phyloP scores from a whole-genome alignment of 1,140 invertebrate genomes.

The Potamilus streckersoni region DNA sequence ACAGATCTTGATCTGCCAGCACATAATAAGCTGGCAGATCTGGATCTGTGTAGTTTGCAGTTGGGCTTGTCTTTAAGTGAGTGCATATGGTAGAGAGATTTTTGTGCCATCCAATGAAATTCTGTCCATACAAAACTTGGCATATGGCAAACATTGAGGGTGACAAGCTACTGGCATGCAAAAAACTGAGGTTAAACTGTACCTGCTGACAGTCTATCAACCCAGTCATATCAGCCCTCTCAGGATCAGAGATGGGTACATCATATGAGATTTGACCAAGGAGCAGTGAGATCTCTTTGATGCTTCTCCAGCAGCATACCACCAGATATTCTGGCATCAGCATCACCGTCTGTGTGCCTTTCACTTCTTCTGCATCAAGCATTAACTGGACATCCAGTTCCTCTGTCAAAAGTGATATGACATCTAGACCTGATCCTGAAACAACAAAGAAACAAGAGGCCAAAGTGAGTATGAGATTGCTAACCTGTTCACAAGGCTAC shows the following conservation, averaged over 20 bases:
- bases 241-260: slow-evolving; percentile 34
- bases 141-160: too few relatives aligned
- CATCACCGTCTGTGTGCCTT: slow-evolving; percentile 53
- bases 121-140: neutral
- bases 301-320: slow-evolving; percentile 89
- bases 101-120: neutral
- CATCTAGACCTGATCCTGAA: slow-evolving; percentile 31
- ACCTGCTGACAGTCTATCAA: slow-evolving; percentile 48
- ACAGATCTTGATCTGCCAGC: too few relatives aligned
- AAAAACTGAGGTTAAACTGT: neutral
- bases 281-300: slow-evolving; percentile 78
- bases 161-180: too few relatives aligned
- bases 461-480: too few relatives aligned
- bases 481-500: too few relatives aligned
- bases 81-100: neutral
- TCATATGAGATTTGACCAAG: slow-evolving; percentile 70
- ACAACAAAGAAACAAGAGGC: neutral
- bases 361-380: slow-evolving; percentile 24
- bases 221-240: slow-evolving; percentile 5
- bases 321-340: slow-evolving; percentile 74
- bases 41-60: too few relatives aligned
- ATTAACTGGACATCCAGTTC: slow-evolving; percentile 11
- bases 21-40: too few relatives aligned
- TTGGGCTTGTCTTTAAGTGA: too few relatives aligned
- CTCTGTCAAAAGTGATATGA: slow-evolving; percentile 7